Base-by-base conservation (phyloP, 2,797 vertebrate genomes). In the Arrhamphus sclerolepis region DNA sequence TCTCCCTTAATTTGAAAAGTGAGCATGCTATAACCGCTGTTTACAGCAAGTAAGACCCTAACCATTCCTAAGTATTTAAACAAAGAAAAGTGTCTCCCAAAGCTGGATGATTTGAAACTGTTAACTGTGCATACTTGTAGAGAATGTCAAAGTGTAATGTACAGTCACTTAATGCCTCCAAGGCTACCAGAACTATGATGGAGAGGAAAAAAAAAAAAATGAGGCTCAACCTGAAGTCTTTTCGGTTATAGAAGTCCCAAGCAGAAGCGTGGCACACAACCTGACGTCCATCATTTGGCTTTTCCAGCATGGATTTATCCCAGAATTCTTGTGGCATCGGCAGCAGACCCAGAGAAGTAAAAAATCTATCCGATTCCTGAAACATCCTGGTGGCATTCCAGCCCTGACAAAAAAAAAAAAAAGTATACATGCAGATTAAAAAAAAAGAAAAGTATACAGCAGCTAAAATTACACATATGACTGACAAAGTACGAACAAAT, bases 171-270 rank as follows among this genome's bases (percentile, higher is more conserved):
- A 6, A 13, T 2, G 43, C 21, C 21, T 22, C 7, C 13, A 1
- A 11, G 31, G 10, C 31, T 10, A 34, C 31, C 31, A 34, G 31
- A 34, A 34, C 31, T 34, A 9, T 11, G 3, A 34, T 34, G n/a
- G n/a, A 7, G 10, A 7, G 19, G 2, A 39, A 20, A n/a, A 13
- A 44, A 0, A 34, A 20, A 4, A 16, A 38, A 18, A 13, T 24
- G 8, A 28, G 16, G 21, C 21, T 53, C 28, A 49, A 97, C 96
- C 96, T 95, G 90, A 98, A 98, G 82, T 98, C 97, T 81, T 95
- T 96, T 72, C 95, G 89, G 42, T 98, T 98, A 82, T 96, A 96
- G 89, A 98, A 98, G 70, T 98, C 96, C 97, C 97, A 98, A 21
- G 97, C 96, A 0, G 97, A 98, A 34, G 97, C 96, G 0, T 98